Percentiles rank a stretch among this genome's conserved stretches.
phyloP scores from a whole-genome alignment of 2,888 invertebrate species.

The Odontocerum albicorne region DNA sequence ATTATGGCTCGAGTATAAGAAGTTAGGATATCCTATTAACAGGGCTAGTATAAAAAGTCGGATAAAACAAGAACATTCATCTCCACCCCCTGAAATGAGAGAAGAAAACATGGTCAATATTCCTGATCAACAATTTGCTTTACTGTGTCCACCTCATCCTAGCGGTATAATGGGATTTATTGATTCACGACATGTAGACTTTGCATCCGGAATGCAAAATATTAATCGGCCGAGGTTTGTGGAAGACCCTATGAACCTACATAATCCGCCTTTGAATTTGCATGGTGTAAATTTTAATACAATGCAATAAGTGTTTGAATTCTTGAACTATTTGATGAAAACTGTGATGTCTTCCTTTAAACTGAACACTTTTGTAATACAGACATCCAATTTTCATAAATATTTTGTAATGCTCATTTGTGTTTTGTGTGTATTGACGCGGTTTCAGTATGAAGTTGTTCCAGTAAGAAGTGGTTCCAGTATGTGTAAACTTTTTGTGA shows the following conservation, averaged over 20 bases:
- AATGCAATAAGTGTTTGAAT: conserved; percentile 55
- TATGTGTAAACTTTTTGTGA: too few species aligned
- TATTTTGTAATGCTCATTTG: too few species aligned
- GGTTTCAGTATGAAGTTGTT: too few species aligned
- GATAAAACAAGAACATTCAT: conserved; percentile 68
- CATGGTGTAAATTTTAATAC: conserved; percentile 77
- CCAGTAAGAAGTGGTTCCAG: too few species aligned
- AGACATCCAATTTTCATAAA: too few species aligned
- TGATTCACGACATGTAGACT: conserved; percentile 71
- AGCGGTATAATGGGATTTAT: conserved; percentile 70
- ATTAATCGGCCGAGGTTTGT: conserved; percentile 54
- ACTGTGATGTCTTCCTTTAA: too few species aligned
- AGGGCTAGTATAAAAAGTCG: conserved; percentile 77
- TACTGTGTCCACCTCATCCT: conserved; percentile 66
- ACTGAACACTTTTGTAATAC: too few species aligned
- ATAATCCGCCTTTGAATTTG: conserved; percentile 67
- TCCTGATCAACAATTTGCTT: conserved; percentile 52
- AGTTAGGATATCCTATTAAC: conserved; percentile 80
- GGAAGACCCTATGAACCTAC: conserved; percentile 50
- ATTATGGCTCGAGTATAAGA: conserved; percentile 83
- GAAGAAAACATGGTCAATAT: conserved; percentile 43
- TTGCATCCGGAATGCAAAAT: conserved; percentile 61
- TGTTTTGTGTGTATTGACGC: too few species aligned
- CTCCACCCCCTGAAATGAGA: conserved; percentile 62
- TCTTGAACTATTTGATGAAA: too few species aligned